Conservation (phyloP, 2,797 vertebrate genomes). For the Thripadectes ignobilis region DNA sequence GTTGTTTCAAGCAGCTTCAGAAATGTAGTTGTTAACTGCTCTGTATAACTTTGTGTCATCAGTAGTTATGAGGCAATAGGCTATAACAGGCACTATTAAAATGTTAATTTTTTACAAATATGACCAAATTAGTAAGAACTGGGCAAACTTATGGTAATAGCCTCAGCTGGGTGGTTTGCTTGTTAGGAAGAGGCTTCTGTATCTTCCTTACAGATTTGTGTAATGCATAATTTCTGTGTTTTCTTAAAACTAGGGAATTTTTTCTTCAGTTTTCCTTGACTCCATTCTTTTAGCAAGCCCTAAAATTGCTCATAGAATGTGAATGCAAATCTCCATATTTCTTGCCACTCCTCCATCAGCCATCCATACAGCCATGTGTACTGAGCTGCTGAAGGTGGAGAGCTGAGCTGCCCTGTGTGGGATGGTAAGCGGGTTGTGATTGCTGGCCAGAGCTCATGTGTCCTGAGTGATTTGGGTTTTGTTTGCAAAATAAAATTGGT, state of each 20-base stretch:
- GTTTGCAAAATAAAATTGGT: neutral
- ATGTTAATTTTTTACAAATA: neutral
- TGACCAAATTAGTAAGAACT: neutral
- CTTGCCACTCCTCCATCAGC: fast-evolving
- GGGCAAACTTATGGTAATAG: neutral
- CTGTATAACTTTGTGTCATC: neutral
- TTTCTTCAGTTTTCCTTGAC: neutral
- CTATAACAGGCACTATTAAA: neutral
- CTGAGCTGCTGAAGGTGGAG: neutral
- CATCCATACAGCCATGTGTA: fast-evolving
- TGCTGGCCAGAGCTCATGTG: fast-evolving
- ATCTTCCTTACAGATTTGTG: neutral
- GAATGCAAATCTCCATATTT: fast-evolving
- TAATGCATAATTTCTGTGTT: neutral
- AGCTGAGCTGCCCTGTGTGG: neutral
- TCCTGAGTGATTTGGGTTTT: neutral
- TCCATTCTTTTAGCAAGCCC: neutral
- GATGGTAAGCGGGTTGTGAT: neutral
- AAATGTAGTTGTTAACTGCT: neutral
- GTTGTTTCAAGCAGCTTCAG: neutral
- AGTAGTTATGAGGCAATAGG: neutral
- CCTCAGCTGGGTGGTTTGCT: neutral
- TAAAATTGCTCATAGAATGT: neutral
- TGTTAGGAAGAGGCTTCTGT: neutral
- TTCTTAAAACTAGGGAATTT: neutral